Percentiles rank a stretch among this genome's conserved stretches.
phyloP scores from a whole-genome alignment of 2,113 vertebrate genomes.

The Thunnus maccoyii region DNA sequence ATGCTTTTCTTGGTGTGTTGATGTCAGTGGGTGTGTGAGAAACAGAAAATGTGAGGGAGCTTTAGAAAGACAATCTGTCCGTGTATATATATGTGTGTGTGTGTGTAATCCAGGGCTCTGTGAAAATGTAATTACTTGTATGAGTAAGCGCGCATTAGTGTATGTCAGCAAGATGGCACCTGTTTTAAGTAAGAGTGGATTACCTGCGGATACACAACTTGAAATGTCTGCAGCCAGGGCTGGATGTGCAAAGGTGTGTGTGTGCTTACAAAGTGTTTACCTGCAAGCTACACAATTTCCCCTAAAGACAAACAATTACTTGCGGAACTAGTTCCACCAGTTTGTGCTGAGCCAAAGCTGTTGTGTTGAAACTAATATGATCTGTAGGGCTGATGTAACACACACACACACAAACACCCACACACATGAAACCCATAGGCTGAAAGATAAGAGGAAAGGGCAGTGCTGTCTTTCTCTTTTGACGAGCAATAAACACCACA shows the following conservation, averaged over 20 bases:
- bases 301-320: constrained; percentile 70
- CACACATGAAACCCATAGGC: constrained; percentile 17
- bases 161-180: constrained; percentile 74
- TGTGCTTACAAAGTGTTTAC: constrained; percentile 22
- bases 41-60: constrained; percentile 44
- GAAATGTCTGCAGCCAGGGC: constrained; percentile 59
- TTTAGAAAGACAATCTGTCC: constrained; percentile 61
- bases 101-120: constrained; percentile 72
- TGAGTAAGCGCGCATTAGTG: constrained; percentile 79
- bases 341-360: constrained; percentile 59
- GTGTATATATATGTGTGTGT: constrained; percentile 8
- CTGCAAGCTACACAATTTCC: constrained; percentile 41
- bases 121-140: constrained; percentile 82
- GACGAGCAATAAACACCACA: constrained; percentile 71
- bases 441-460: constrained; percentile 65
- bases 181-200: constrained; percentile 77
- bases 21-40: constrained; percentile 70
- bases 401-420: constrained; percentile 6
- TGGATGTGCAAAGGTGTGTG: constrained; percentile 1
- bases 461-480: constrained; percentile 64
- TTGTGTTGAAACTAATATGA: constrained; percentile 67
- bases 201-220: constrained; percentile 68
- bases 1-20: constrained; percentile 66
- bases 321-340: constrained; percentile 70
- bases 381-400: constrained; percentile 46